Evolutionary conservation across 2,888 invertebrate species (phyloP).

Genomic region (Cheilosia grossa): DNA sequence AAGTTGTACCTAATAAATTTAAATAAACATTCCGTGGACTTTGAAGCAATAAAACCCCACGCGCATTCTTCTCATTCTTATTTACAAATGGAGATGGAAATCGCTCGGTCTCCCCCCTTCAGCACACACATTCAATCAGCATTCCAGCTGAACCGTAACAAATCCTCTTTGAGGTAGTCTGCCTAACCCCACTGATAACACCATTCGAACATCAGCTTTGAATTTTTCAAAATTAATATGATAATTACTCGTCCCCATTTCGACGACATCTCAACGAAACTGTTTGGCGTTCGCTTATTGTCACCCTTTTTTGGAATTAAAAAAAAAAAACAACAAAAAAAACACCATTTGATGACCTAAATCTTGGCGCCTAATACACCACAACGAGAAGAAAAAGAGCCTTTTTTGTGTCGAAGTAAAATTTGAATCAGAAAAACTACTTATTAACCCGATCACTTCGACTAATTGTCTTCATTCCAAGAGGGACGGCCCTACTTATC

Average conservation of each 20-base stretch:
- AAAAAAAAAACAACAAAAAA: too few relatives aligned
- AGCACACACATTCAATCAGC: constrained; percentile 2
- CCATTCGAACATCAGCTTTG: constrained; percentile 22
- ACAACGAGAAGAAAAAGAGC: not conserved
- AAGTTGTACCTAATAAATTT: constrained; percentile 1
- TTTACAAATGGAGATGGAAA: not conserved
- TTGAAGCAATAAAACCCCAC: constrained; percentile 2
- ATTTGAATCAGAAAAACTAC: constrained; percentile 48
- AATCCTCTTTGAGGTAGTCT: constrained; percentile 21
- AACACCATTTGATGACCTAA: constrained; percentile 44
- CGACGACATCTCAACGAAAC: not conserved
- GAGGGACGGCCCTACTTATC: constrained; percentile 24
- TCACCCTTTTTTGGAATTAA: constrained; percentile 22
- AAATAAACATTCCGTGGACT: not conserved
- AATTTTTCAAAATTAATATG: constrained; percentile 44
- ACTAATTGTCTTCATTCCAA: constrained; percentile 43
- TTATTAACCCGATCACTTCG: constrained; percentile 37
- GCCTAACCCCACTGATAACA: constrained; percentile 25
- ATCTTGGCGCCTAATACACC: constrained; percentile 38
- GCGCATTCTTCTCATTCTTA: not conserved
- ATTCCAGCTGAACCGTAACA: constrained; percentile 13
- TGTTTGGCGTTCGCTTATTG: constrained; percentile 16
- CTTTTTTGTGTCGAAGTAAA: not conserved
- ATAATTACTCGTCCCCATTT: constrained; percentile 40
- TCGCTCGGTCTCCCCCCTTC: not conserved